These are phyloP conservation scores for Pseudococcus jackbeardsleyi DNA, from an alignment of 2,888 invertebrate genomes.

Conservation along the genomic window DNA sequence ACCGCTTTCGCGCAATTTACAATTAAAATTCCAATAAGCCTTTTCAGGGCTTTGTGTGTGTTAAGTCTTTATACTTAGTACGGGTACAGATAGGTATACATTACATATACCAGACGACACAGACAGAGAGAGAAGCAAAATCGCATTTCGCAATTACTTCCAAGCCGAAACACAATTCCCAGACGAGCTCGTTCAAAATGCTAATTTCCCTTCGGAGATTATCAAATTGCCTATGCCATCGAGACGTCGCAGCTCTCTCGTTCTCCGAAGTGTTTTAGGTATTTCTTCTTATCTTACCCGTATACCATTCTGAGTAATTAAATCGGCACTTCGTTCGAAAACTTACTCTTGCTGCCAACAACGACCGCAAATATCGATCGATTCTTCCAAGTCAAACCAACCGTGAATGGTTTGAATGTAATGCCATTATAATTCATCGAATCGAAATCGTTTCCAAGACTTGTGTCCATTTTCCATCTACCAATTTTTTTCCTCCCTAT, in stretches of 20 bases:
- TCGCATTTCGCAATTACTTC: slow-evolving; percentile 37
- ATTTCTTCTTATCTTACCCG: slow-evolving; percentile 29
- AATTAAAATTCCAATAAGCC: slow-evolving; percentile 54
- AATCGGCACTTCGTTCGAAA: not conserved
- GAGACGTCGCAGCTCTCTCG: not conserved
- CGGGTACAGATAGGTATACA: not conserved
- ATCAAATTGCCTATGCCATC: slow-evolving; percentile 35
- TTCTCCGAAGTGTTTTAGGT: not conserved
- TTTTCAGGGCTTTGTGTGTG: slow-evolving; percentile 21
- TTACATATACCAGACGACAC: not conserved
- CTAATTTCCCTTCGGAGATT: slow-evolving; percentile 47
- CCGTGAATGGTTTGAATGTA: not conserved
- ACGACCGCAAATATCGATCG: slow-evolving; percentile 1
- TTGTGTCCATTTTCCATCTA: not conserved
- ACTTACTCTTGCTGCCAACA: slow-evolving; percentile 9
- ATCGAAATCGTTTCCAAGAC: not conserved
- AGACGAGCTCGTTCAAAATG: slow-evolving; percentile 47
- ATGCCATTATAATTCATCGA: not conserved
- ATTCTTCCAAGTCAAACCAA: not conserved
- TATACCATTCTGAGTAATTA: not conserved
- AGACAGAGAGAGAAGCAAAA: not conserved
- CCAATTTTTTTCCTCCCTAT: not conserved
- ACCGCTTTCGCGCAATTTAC: slow-evolving; percentile 36
- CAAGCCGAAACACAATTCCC: slow-evolving; percentile 47
- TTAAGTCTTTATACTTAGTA: not conserved